Evolutionary conservation across 2,113 vertebrate genomes (phyloP), one percentile per base, ranked within the genome.

Genomic region (Corvus hawaiiensis): DNA sequence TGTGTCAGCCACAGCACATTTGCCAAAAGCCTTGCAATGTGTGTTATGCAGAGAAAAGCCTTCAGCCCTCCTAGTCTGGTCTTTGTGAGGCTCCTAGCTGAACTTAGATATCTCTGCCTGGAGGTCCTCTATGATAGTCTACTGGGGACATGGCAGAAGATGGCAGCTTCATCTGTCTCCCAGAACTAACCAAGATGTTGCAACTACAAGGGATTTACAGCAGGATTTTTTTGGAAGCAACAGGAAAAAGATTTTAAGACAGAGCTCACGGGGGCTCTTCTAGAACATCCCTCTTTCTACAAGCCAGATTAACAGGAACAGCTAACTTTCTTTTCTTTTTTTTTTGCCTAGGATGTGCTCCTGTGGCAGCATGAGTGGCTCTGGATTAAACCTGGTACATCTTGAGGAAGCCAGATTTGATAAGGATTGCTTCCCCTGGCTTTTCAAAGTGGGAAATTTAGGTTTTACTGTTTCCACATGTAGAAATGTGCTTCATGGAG

Each of bases 251-350:
- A 93, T 79, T 80, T 55, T 44, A 52, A 73, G 37, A 33, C 68
- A 80, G 41, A 75, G 18, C 13, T 80, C 49, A 75, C 4, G 15
- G 27, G 33, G 11, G 7, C 18, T 7, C 33, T 68, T 89, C 20
- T 46, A 51, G 52, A 89, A 43, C 5, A 7, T 48, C 18, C 2
- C 13, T 41, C 19, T 64, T 56, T 55, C 26, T 43, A 3, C 28
- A 44, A 74, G 1, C 7, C 27, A 61, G 16, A 61, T 68, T 28
- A 73, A 87, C 11, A 81, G 26, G 15, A 92, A 19, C 16, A 41
- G 16, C 5, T 62, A 32, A 16, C 2, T 4, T 16, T n/a, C 7
- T 5, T 1, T 3, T 26, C 5, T 43, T 26, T 49, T 7, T 7
- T 18, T 26, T n/a, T 27, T 7, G 0, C 19, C 27, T 28, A 24